Percentiles rank a stretch among this genome's conserved stretches.
phyloP scores from a whole-genome alignment of 2,113 vertebrate genomes.

The Phaethornis superciliosus region DNA sequence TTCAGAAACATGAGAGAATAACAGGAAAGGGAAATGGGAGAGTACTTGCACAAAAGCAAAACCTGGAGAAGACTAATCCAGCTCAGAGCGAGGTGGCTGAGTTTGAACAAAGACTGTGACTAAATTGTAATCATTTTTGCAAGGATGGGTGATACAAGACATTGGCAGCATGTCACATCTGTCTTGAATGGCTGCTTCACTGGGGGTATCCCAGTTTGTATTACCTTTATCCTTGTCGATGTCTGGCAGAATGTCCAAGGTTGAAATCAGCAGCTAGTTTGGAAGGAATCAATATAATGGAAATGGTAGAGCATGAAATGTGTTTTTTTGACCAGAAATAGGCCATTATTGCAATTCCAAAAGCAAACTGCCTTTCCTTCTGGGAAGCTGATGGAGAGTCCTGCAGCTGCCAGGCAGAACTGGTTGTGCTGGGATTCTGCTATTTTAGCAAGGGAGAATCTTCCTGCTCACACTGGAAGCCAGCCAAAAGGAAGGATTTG shows the following conservation, averaged over 20 bases:
- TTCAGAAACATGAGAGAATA: neutral
- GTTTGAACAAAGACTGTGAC: neutral
- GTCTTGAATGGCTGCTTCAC: neutral
- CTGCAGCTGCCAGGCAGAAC: neutral
- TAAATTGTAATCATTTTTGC: neutral
- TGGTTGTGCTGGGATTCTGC: neutral
- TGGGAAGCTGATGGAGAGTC: neutral
- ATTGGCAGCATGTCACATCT: neutral
- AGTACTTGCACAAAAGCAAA: neutral
- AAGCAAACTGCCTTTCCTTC: neutral
- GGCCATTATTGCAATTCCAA: neutral
- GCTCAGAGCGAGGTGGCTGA: neutral
- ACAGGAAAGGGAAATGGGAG: neutral
- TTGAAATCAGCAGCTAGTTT: neutral
- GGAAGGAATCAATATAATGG: neutral
- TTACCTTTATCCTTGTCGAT: neutral
- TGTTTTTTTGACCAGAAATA: neutral
- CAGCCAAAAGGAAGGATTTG: neutral
- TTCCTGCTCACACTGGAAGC: accelerated
- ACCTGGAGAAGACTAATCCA: neutral
- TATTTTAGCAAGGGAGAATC: neutral
- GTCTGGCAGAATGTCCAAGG: neutral
- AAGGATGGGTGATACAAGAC: neutral
- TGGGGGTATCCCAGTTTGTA: neutral
- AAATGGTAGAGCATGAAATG: neutral